Percentiles rank a stretch among this genome's conserved stretches.
Conservation (phyloP, 2,797 vertebrate species). For the Lepus townsendii region DNA sequence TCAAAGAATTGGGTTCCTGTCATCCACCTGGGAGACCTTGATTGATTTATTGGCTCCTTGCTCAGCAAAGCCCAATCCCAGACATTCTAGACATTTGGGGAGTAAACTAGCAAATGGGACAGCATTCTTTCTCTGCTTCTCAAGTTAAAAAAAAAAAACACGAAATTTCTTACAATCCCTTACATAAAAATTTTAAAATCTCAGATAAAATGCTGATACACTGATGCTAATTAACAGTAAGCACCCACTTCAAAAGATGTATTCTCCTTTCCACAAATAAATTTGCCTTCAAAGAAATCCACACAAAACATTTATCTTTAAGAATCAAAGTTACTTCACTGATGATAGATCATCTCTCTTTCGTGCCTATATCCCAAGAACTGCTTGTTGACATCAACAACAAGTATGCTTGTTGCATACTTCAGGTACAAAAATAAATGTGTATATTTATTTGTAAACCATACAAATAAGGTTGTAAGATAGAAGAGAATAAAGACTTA, state of each 20-base stretch:
- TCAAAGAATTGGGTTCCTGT: too few relatives aligned
- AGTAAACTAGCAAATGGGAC: too few relatives aligned
- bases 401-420: neutral
- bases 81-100: too few relatives aligned
- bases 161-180: neutral
- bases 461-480: neutral
- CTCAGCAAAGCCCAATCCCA: too few relatives aligned
- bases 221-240: conserved; percentile 45
- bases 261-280: conserved; percentile 43
- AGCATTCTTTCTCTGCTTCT: too few relatives aligned
- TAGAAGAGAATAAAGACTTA: conserved; percentile 27
- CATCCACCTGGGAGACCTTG: too few relatives aligned
- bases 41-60: too few relatives aligned
- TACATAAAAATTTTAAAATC: conserved; percentile 25
- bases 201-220: conserved; percentile 39
- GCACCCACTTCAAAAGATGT: conserved; percentile 21
- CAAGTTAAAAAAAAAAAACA: too few relatives aligned
- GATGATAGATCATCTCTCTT: conserved; percentile 24
- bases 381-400: neutral
- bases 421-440: conserved; percentile 42
- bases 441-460: too few relatives aligned
- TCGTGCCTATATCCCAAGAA: conserved; percentile 11
- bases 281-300: conserved; percentile 41
- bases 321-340: conserved; percentile 45
- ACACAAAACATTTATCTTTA: conserved; percentile 27